Percentiles rank a stretch among this genome's conserved stretches.
Conservation (phyloP, 2,888 invertebrate genomes). For the Zootermopsis nevadensis region DNA sequence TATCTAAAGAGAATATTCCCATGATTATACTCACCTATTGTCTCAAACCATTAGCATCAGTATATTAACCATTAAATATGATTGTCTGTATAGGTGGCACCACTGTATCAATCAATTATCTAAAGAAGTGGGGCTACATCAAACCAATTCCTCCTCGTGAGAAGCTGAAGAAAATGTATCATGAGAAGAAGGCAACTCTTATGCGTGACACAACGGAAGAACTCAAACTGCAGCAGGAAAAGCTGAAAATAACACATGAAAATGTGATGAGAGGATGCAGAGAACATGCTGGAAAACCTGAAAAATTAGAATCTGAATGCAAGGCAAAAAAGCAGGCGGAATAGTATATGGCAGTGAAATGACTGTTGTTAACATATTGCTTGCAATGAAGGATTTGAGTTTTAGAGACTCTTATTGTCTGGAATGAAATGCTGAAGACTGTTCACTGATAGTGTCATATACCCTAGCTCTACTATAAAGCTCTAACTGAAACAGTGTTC, state of each 20-base stretch:
- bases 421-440: too few relatives aligned
- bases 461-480: too few relatives aligned
- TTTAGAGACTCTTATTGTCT: too few relatives aligned
- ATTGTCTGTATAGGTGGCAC: constrained; percentile 76
- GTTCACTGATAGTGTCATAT: too few relatives aligned
- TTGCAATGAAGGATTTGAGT: too few relatives aligned
- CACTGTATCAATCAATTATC: constrained; percentile 83
- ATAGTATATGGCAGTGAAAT: too few relatives aligned
- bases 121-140: constrained; percentile 83
- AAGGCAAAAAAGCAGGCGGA: not conserved
- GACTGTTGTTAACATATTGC: too few relatives aligned
- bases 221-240: constrained; percentile 62
- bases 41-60: too few relatives aligned
- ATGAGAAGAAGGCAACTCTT: constrained; percentile 68
- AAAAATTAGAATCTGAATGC: not conserved
- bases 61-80: not conserved
- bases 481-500: too few relatives aligned
- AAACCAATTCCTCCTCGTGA: constrained; percentile 81
- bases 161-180: constrained; percentile 72
- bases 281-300: constrained; percentile 50
- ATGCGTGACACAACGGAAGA: constrained; percentile 58
- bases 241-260: constrained; percentile 59
- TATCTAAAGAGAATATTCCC: too few relatives aligned
- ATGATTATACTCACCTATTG: too few relatives aligned
- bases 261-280: constrained; percentile 68